Conservation (phyloP, 2,113 vertebrate species). For the Ardeotis arabs region DNA sequence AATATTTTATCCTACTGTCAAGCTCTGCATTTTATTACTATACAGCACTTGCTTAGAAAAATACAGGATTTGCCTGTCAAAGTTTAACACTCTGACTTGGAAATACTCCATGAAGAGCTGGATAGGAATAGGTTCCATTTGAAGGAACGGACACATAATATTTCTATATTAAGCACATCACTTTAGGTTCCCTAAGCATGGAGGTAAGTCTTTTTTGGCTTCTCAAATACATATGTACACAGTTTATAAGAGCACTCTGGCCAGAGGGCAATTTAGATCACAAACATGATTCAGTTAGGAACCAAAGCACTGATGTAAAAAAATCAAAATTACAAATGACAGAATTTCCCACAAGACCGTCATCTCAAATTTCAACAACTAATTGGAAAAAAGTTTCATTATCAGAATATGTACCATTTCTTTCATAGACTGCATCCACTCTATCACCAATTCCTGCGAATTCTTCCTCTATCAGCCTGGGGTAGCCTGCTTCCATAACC, state of each 20-base stretch:
- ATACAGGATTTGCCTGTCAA: background rate
- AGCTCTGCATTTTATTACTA: background rate
- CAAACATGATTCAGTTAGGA: background rate
- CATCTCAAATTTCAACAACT: background rate
- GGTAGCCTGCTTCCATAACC: constrained; percentile 85
- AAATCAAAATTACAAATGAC: background rate
- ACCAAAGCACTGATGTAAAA: background rate
- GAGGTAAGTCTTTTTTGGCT: background rate
- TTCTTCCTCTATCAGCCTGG: constrained; percentile 82
- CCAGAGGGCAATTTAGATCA: background rate
- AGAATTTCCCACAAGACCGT: background rate
- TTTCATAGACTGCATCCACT: constrained; percentile 87
- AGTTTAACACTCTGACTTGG: background rate
- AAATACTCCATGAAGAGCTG: background rate
- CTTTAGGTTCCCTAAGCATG: background rate
- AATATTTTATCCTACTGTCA: background rate
- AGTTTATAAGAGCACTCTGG: background rate
- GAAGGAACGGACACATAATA: background rate
- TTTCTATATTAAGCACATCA: background rate
- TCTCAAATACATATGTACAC: background rate
- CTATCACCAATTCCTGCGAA: constrained; percentile 90
- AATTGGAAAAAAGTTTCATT: background rate
- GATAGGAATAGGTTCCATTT: background rate
- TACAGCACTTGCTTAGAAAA: background rate
- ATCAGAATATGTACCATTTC: constrained; percentile 78